Percentiles rank a stretch among this genome's conserved stretches.
These are phyloP conservation scores for Psilopsiagon aurifrons DNA, from an alignment of 2,113 vertebrate genomes.

Conservation along the genomic window DNA sequence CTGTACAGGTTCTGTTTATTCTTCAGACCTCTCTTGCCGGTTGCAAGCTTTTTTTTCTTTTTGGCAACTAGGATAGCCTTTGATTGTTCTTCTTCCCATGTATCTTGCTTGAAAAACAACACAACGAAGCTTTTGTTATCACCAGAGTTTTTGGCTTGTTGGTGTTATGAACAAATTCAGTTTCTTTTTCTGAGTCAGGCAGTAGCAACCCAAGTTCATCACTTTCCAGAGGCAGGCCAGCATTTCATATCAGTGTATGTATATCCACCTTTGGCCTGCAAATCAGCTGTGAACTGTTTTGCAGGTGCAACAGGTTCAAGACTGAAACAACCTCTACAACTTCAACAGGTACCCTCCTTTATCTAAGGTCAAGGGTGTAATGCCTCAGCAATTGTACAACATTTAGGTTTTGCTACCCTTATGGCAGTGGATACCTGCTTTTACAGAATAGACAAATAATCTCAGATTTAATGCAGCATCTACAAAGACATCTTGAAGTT, in stretches of 20 bases:
- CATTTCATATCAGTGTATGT: not conserved
- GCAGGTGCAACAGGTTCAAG: not conserved
- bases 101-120: not conserved
- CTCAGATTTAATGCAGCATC: not conserved
- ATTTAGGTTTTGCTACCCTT: not conserved
- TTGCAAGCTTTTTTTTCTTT: not conserved
- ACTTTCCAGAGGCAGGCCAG: not conserved
- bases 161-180: not conserved
- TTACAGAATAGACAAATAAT: not conserved
- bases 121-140: not conserved
- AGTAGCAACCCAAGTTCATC: not conserved
- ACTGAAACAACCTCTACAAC: not conserved
- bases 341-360: not conserved
- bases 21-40: not conserved
- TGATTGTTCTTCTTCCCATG: not conserved
- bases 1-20: not conserved
- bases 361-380: not conserved
- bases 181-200: not conserved
- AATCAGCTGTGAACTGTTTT: not conserved
- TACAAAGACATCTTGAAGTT: not conserved
- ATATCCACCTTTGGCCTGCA: not conserved
- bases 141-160: not conserved
- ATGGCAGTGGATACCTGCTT: not conserved
- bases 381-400: not conserved
- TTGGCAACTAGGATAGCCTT: not conserved